phyloP scores from a whole-genome alignment of 2,113 vertebrate species.

The Zosterops hypoxanthus region DNA sequence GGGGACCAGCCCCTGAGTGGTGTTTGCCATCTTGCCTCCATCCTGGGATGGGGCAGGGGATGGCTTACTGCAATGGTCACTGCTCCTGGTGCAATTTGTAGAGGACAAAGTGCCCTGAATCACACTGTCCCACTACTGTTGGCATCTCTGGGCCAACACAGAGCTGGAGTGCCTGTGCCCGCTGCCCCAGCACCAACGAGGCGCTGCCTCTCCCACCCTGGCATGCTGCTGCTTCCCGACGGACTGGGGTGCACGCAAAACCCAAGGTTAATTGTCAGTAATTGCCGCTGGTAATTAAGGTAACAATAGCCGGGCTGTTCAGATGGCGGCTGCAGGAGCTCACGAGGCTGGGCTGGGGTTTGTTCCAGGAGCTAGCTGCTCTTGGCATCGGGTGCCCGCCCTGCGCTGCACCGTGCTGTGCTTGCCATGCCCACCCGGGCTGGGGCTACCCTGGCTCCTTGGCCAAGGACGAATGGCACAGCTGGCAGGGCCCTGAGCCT shows the following conservation, averaged over 20 bases:
- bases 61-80: not conserved
- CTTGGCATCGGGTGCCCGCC: not conserved
- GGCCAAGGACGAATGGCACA: not conserved
- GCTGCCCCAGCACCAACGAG: fast-evolving
- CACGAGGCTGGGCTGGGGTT: constrained; percentile 42
- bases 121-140: fast-evolving
- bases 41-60: not conserved
- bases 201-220: not conserved
- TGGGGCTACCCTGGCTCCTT: not conserved
- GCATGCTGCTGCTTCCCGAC: not conserved
- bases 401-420: fast-evolving
- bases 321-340: constrained; percentile 31
- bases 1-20: not conserved
- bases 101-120: not conserved
- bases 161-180: not conserved
- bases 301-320: constrained; percentile 57
- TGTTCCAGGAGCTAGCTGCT: constrained; percentile 36
- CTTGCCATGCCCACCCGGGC: not conserved
- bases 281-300: constrained; percentile 65
- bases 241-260: constrained; percentile 35
- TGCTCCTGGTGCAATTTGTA: not conserved
- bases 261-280: constrained; percentile 68
- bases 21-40: not conserved
- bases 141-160: not conserved
- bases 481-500: fast-evolving